phyloP scores from a whole-genome alignment of 2,797 vertebrate genomes.

The Phalloptychus januarius region DNA sequence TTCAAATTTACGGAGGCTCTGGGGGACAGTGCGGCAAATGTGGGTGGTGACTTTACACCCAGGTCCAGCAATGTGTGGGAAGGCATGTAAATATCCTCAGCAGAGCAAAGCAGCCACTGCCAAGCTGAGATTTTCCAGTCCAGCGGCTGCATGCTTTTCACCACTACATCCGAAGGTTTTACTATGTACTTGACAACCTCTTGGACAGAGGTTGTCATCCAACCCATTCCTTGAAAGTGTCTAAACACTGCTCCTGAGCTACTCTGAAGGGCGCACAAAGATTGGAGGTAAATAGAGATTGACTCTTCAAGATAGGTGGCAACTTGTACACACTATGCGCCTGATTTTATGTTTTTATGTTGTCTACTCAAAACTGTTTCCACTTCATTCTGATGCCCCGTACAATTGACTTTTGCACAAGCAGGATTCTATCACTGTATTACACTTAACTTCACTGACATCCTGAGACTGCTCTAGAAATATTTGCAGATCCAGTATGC shows the following conservation, averaged over 20 bases:
- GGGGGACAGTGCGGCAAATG: constrained; percentile 79
- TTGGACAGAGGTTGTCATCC: neutral
- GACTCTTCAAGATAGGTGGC: neutral
- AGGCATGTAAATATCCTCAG: constrained; percentile 82
- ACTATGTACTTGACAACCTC: neutral
- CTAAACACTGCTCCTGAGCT: neutral
- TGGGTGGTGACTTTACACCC: constrained; percentile 83
- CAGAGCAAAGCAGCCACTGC: neutral
- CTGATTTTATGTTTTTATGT: neutral
- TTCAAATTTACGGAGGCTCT: constrained; percentile 85
- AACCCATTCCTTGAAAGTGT: neutral
- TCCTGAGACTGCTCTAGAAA: neutral
- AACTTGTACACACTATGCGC: neutral
- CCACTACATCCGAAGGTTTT: neutral
- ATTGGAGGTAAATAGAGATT: neutral
- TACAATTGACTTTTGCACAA: neutral
- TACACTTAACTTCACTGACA: neutral
- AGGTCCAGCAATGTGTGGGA: constrained; percentile 89
- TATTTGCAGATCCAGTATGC: neutral
- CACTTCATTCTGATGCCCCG: neutral
- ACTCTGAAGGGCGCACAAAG: neutral
- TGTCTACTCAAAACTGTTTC: neutral
- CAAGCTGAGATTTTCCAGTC: neutral
- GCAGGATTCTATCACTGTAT: neutral
- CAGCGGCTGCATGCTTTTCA: neutral